Evolutionary conservation across 2,797 vertebrate species (phyloP).

Genomic region (Monodelphis domestica): DNA sequence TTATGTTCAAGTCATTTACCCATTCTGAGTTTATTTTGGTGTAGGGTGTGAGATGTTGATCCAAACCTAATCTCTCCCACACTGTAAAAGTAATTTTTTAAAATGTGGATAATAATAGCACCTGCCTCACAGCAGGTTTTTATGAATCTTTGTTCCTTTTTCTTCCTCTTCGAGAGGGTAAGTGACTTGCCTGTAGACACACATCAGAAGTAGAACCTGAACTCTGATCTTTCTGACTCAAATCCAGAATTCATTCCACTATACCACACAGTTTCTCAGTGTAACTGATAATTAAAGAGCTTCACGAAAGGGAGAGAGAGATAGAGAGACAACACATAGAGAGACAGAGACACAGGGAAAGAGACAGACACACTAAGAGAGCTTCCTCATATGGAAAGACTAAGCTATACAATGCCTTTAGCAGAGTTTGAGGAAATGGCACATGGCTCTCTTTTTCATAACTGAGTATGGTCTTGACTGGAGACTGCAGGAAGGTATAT

Average conservation of each 20-base stretch:
- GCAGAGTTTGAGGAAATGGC: background rate
- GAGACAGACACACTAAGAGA: no score
- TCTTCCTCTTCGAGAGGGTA: background rate
- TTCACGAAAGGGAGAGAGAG: no score
- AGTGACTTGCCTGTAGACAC: no score
- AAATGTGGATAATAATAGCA: background rate
- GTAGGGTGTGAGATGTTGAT: no score
- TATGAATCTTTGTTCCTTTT: background rate
- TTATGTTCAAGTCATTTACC: no score
- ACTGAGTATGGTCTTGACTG: background rate
- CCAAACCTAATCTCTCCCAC: no score
- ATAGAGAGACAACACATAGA: background rate
- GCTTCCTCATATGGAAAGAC: background rate
- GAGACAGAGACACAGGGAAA: no score
- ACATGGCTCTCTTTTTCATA: background rate
- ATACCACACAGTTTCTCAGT: no score
- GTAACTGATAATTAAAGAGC: no score
- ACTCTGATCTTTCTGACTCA: background rate
- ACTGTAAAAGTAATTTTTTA: no score
- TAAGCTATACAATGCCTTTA: background rate
- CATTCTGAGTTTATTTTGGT: no score
- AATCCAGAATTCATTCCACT: no score
- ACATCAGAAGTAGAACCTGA: background rate
- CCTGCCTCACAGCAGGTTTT: background rate
- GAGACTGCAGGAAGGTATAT: background rate